phyloP scores from a whole-genome alignment of 2,113 vertebrate genomes.

The Calypte anna region DNA sequence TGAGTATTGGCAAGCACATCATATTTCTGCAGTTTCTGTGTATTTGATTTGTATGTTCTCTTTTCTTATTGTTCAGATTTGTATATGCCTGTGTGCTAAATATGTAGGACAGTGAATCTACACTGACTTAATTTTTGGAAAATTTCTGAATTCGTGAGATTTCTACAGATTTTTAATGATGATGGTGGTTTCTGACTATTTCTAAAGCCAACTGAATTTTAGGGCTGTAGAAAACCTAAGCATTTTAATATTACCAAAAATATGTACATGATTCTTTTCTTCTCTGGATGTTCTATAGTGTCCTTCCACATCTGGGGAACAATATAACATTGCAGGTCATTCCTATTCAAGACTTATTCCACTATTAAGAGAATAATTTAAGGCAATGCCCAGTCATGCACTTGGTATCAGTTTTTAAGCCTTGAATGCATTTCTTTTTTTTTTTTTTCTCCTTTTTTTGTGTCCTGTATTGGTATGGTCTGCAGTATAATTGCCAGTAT shows the following conservation, averaged over 20 bases:
- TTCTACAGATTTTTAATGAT: background rate
- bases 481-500: background rate
- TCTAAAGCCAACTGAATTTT: background rate
- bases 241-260: background rate
- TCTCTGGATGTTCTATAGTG: background rate
- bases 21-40: background rate
- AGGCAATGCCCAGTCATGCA: background rate
- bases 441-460: background rate
- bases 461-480: background rate
- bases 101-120: background rate
- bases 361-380: background rate
- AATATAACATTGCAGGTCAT: background rate
- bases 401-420: background rate
- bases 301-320: background rate
- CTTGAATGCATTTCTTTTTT: background rate
- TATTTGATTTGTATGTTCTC: background rate
- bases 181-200: background rate
- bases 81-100: background rate
- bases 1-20: slow-evolving; percentile 1
- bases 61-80: background rate
- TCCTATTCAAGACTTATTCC: background rate
- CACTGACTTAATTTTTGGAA: background rate
- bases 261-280: background rate
- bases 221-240: background rate
- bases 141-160: background rate